Base-by-base conservation (phyloP, 2,797 vertebrate genomes). In the Rallus crepitans region DNA sequence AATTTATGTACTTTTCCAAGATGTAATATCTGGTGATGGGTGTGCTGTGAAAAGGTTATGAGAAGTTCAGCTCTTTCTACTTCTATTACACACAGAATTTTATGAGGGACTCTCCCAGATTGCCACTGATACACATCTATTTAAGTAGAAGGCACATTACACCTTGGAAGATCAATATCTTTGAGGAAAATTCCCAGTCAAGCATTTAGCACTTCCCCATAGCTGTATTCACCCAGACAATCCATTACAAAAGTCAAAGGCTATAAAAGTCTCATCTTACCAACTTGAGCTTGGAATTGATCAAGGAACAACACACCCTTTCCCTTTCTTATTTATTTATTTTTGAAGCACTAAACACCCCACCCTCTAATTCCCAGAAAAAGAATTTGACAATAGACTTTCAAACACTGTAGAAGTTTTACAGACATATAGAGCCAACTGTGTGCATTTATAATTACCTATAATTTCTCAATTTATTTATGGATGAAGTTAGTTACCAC, bases 241-340 rank as follows among this genome's bases (percentile, higher is more conserved):
- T 39, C 30, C 52, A 70, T 21, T 53, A 50, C 25, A 71, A 65
- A 71, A 30, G 61, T n/a, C 16, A 19, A 63, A 68, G 45, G 19
- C 19, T 30, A 59, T 35, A 64, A 75, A 81, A 55, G 7, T 47
- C 45, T 53, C 68, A 25, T 1, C 2, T 71, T 55, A 80, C 33
- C 23, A 80, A 4, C 9, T 16, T 65, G 21, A 35, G 30, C 30
- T 87, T 82, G 50, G 65, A 80, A 92, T 59, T 45, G 87, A 94
- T 71, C 55, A 66, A 91, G 76, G 77, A 94, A 87, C 28, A 63
- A 56, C 57, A 86, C 76, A 19, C 87, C 84, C 82, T 86, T 94
- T 93, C 79, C 92, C 87, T 83, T 95, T 75, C 45, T 93, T 93
- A 89, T 96, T 95, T 95, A 83, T 94, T 93, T 93, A 76, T 82